Base-by-base conservation (phyloP, 2,888 invertebrate genomes). In the Torymus auratus region DNA sequence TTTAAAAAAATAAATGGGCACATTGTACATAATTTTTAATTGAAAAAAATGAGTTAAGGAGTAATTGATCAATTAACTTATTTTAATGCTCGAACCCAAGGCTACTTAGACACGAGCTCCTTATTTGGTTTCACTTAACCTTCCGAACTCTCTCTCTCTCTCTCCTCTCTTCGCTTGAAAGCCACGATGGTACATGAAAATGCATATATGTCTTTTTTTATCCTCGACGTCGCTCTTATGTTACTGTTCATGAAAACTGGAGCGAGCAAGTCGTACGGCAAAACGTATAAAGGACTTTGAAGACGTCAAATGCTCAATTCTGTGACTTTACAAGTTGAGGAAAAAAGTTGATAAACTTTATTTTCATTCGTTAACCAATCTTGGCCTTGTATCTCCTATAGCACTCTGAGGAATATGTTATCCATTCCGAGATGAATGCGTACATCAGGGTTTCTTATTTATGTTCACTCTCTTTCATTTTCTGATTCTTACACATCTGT, bases 41-140 rank as follows among this genome's bases (percentile, higher is more conserved):
- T 41, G 41, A 41, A 41, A 41, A 58, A 67, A 67, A 60, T 13
- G 13, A 52, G 58, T 62, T 62, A 76, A 41, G 12, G 11, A 4
- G 11, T 58, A 55, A 61, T 72, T 67, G 41, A 67, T 72, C 41
- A 68, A 61, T 78, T 56, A 71, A 50, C 23, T 61, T 28, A 20
- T 67, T 72, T 67, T 60, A 15, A 53, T 67, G 61, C 28, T 67
- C 15, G 11, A 78, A 60, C 10, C 56, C 20, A 64, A 50, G 60
- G 71, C 12, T 55, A 56, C 23, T 41, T 41, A 61, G 50, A n/a
- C 52, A 55, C 7, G 23, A 65, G 56, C 17, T 14, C 52, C 20
- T 67, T 71, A 71, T 71, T 71, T 78, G 15, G 53, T 67, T 71
- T 78, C 53, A 23, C 60, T 70, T 65, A 71, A 71, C 64, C 56